Base-by-base conservation (phyloP, 2,797 vertebrate species). In the Aeoliscus strigatus region DNA sequence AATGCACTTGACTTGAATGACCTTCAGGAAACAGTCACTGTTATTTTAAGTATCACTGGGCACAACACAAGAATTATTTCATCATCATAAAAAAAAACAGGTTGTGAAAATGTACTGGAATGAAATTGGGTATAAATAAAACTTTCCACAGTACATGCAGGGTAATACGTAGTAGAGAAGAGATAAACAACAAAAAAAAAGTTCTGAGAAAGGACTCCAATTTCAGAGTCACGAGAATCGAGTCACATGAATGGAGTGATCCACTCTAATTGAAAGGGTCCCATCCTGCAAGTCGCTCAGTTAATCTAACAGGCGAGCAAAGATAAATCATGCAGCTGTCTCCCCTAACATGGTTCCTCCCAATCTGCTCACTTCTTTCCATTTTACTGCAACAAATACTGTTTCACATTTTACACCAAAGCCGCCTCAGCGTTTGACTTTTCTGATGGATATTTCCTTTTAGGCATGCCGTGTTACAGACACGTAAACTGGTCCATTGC, bases 171-270 rank as follows among this genome's bases (percentile, higher is more conserved):
- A 79, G 70, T 59, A 73, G 39, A 51, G 58, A 66, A 63, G 47
- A 69, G 57, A 71, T 56, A 67, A 72, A 64, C 35, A 56, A 62
- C 44, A 49, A 69, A 35, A 48, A 39, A 63, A 32, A 47, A 36
- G 50, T 43, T 73, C 50, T 51, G 44, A 61, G 59, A 54, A 36
- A 69, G 52, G 64, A 70, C 68, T 77, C 66, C 46, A 50, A 72
- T 56, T 74, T 68, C 50, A 30, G 66, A 82, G 75, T 85, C 82
- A 85, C 77, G 37, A 80, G 82, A 71, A 74, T 55, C 37, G 42
- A 76, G 78, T 84, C 81, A 83, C 78, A 81, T 83, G 77, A 79
- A 75, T 23, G 71, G 76, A 79, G 57, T 14, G 41, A 75, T 75
- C 80, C 74, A 77, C 68, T 80, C 64, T 75, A 65, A 82, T 57